These are phyloP conservation scores for Psittacus erithacus DNA, from an alignment of 2,113 vertebrate genomes.

Conservation along the genomic window DNA sequence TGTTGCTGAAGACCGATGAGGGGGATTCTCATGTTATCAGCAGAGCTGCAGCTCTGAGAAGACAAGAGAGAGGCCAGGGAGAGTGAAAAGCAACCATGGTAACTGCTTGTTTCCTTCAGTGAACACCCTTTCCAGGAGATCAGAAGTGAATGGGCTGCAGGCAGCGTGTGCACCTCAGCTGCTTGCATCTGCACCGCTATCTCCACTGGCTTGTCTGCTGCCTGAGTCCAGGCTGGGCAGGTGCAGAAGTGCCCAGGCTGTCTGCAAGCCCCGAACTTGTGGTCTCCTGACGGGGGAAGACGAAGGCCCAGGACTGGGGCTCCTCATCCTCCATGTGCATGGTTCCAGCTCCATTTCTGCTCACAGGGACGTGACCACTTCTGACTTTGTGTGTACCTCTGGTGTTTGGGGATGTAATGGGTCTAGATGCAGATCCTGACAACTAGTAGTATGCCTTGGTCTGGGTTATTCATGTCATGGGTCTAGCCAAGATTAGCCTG, in stretches of 20 bases:
- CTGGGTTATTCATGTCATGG: neutral
- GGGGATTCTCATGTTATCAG: slow-evolving; percentile 35
- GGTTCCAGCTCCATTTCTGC: neutral
- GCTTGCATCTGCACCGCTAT: neutral
- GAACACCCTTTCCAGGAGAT: neutral
- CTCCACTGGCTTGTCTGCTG: neutral
- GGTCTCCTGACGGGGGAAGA: neutral
- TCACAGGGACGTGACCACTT: neutral
- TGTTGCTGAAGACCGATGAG: slow-evolving; percentile 11
- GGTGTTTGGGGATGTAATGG: neutral
- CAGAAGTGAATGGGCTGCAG: neutral
- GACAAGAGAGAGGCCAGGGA: neutral
- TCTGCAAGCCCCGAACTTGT: neutral
- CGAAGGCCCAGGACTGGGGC: neutral
- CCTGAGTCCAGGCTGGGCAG: neutral
- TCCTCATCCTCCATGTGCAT: neutral
- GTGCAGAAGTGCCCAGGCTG: neutral
- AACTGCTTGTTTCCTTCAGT: slow-evolving; percentile 10
- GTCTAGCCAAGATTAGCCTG: neutral
- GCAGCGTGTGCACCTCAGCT: neutral
- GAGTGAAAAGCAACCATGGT: slow-evolving; percentile 24
- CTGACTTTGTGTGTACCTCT: neutral
- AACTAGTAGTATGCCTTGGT: neutral
- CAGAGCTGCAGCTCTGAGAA: slow-evolving; percentile 30
- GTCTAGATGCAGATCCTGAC: neutral